These are phyloP conservation scores for Ammodramus savannarum DNA, from an alignment of 2,113 vertebrate genomes.

Conservation along the genomic window DNA sequence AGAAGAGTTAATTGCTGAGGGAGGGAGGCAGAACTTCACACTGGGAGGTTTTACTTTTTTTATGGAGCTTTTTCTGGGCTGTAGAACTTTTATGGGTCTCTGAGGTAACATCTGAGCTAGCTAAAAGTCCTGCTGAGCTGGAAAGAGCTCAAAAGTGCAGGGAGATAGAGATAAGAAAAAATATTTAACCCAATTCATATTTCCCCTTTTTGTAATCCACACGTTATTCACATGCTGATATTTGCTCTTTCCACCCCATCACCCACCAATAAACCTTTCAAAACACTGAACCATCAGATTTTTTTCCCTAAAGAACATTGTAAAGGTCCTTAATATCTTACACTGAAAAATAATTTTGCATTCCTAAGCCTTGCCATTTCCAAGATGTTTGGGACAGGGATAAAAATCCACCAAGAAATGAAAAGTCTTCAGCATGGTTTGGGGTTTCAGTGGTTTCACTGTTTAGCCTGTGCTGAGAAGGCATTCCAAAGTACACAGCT, in stretches of 20 bases:
- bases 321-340: background rate
- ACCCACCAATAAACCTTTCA: background rate
- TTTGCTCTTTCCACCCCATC: background rate
- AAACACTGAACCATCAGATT: background rate
- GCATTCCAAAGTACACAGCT: constrained; percentile 7
- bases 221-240: background rate
- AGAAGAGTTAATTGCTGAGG: constrained; percentile 27
- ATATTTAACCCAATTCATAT: background rate
- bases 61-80: constrained; percentile 2
- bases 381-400: background rate
- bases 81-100: constrained; percentile 43
- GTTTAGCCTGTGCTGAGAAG: background rate
- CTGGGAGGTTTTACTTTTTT: constrained; percentile 54
- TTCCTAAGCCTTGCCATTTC: background rate
- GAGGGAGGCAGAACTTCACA: constrained; percentile 3
- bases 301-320: background rate
- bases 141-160: background rate
- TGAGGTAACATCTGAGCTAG: constrained; percentile 17
- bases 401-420: background rate
- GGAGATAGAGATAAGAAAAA: constrained; percentile 39
- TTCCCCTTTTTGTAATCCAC: background rate
- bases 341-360: background rate
- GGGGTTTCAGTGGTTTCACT: background rate
- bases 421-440: background rate
- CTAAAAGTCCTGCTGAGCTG: constrained; percentile 13